A percentile compares a stretch with the other conserved stretches of the same genome.
These are phyloP conservation scores for Agrochola litura DNA, from an alignment of 2,888 invertebrate genomes.

Conservation along the genomic window DNA sequence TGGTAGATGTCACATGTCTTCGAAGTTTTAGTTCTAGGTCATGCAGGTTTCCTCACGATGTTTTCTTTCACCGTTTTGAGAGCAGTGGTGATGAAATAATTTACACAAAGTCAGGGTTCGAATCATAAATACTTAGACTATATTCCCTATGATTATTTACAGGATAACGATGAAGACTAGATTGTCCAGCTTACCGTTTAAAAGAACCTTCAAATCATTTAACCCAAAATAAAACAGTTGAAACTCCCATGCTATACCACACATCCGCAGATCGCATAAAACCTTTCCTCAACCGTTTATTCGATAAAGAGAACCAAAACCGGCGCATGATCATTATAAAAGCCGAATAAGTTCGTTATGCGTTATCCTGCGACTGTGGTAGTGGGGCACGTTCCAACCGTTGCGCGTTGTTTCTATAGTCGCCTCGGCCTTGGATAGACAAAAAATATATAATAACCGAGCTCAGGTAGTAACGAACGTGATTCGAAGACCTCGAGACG, in stretches of 20 bases:
- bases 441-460: slow-evolving; percentile 66
- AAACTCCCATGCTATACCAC: background rate
- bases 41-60: no score
- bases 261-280: slow-evolving; percentile 8
- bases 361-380: slow-evolving; percentile 66
- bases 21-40: no score
- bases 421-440: slow-evolving; percentile 73
- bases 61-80: no score
- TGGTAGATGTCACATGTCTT: no score
- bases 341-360: slow-evolving; percentile 66
- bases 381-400: slow-evolving; percentile 64
- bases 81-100: no score
- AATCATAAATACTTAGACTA: background rate
- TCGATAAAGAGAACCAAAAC: slow-evolving; percentile 48
- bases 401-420: slow-evolving; percentile 69
- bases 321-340: slow-evolving; percentile 56
- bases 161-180: background rate
- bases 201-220: background rate
- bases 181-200: no score
- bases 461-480: slow-evolving; percentile 79
- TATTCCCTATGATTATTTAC: background rate
- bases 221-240: background rate
- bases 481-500: slow-evolving; percentile 68
- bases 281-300: slow-evolving; percentile 8
- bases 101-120: no score